A percentile compares a stretch with the other conserved stretches of the same genome.
Conservation (phyloP, 2,888 invertebrate species). For the Hecatera dysodea region DNA sequence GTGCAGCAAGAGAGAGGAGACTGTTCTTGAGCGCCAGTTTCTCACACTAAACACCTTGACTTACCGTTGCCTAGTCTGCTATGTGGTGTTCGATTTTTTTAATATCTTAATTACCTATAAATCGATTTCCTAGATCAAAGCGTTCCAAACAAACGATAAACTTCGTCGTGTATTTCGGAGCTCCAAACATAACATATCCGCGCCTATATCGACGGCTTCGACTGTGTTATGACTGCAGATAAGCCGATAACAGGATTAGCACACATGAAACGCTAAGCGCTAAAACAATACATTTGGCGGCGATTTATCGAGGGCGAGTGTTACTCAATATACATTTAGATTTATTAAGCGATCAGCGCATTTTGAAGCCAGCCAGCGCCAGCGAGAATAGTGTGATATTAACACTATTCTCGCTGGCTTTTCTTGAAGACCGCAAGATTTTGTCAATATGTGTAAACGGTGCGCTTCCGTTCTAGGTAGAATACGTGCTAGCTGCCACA, state of each 20-base stretch:
- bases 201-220: conserved; percentile 39
- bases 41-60: not conserved
- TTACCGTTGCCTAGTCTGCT: not conserved
- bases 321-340: conserved; percentile 12
- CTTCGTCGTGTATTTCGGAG: conserved; percentile 3
- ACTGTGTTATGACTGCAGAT: conserved; percentile 59
- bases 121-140: conserved; percentile 17
- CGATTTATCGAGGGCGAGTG: conserved; percentile 34
- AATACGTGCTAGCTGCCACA: too few species aligned
- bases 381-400: too few species aligned
- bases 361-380: too few species aligned
- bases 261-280: conserved; percentile 46
- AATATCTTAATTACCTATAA: not conserved
- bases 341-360: conserved; percentile 4
- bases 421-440: too few species aligned
- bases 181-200: conserved; percentile 32
- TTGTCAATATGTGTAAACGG: too few species aligned
- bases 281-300: conserved; percentile 44
- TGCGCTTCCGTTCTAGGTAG: too few species aligned
- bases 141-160: conserved; percentile 16
- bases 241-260: conserved; percentile 59
- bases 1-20: not conserved
- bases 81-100: not conserved
- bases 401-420: not conserved
- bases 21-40: not conserved